Base-by-base conservation (phyloP, 2,113 vertebrate genomes). In the Callopanchax toddi region DNA sequence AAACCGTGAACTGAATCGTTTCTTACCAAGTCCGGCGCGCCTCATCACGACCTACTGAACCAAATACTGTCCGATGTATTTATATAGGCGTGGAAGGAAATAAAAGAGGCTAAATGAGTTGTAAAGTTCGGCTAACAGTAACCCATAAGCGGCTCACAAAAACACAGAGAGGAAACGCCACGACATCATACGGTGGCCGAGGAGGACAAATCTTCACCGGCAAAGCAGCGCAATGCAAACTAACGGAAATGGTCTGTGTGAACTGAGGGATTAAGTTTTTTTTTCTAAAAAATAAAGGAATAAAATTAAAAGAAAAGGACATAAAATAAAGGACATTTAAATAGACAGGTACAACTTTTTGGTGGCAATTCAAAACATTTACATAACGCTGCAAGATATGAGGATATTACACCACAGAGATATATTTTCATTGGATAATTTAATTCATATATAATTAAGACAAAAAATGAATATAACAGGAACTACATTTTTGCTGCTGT, bases 101-200 rank as follows among this genome's bases (percentile, higher is more conserved):
- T 1, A 6, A 34, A 0, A 4, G 0, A 20, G 2, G 18, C 26
- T 1, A 23, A 51, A 52, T 2, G 0, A 9, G 1, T 0, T 2
- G 13, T 25, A 48, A 29, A 26, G 8, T 0, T 21, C 12, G 32
- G 45, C 16, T 20, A n/a, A 23, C 7, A 16, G 4, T 18, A 23
- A 46, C 39, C n/a, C 8, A 9, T 7, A 6, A 17, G 17, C n/a
- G n/a, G n/a, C n/a, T n/a, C n/a, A n/a, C n/a, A 21, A 18, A 29
- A 17, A 12, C 42, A 51, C 72, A 21, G 49, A 40, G 18, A 32
- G 56, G 17, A 60, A 82, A 80, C 77, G 87, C 87, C 91, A 93
- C 92, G 90, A 85, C 90, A 91, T 58, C 87, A 48, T 84, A 92
- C 90, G 89, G 91, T 80, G 71, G 84, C 86, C 83, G 82, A 18